These are phyloP conservation scores for Bombus sibiricus DNA, from an alignment of 1,140 invertebrate species.

Conservation along the genomic window DNA sequence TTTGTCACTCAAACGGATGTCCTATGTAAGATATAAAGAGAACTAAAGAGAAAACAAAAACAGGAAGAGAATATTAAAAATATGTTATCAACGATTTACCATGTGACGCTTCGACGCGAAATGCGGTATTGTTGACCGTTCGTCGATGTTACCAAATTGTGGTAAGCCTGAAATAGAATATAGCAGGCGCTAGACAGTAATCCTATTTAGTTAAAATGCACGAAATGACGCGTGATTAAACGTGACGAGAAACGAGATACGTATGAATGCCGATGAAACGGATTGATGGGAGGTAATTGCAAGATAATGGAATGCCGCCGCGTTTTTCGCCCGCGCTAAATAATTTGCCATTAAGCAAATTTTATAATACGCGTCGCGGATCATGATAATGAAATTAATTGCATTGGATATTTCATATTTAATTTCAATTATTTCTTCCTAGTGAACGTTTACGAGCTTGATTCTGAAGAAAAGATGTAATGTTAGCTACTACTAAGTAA, in stretches of 20 bases:
- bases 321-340: constrained; percentile 7
- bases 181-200: constrained; percentile 48
- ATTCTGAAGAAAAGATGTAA: too few relatives aligned
- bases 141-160: constrained; percentile 41
- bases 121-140: constrained; percentile 8
- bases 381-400: too few relatives aligned
- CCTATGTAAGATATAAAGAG: too few relatives aligned
- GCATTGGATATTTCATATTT: too few relatives aligned
- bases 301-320: constrained; percentile 30
- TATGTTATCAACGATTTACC: neutral
- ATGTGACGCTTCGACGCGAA: constrained; percentile 15
- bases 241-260: constrained; percentile 38
- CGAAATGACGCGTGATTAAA: constrained; percentile 66
- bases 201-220: constrained; percentile 63
- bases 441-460: too few relatives aligned
- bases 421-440: too few relatives aligned
- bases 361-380: constrained; percentile 1
- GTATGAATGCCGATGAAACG: constrained; percentile 49
- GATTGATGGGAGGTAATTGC: constrained; percentile 55
- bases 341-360: neutral
- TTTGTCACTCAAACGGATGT: too few relatives aligned
- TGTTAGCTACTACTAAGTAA: too few relatives aligned
- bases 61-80: neutral
- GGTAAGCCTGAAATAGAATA: constrained; percentile 56
- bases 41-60: neutral